These are phyloP conservation scores for Netelia virgata DNA, from an alignment of 2,888 invertebrate species.

Conservation along the genomic window DNA sequence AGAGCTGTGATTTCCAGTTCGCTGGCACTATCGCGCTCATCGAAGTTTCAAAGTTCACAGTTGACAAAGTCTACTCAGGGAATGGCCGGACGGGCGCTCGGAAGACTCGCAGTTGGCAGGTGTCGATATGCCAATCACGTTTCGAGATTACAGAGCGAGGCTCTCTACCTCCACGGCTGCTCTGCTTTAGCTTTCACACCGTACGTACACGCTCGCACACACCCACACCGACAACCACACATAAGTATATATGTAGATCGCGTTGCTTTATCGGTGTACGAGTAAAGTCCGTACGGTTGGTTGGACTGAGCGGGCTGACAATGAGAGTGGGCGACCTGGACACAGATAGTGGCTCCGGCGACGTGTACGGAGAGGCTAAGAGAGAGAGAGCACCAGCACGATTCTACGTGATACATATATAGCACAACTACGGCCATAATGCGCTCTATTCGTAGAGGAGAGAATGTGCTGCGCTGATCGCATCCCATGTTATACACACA, in stretches of 20 bases:
- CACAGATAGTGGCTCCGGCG: conserved; percentile 63
- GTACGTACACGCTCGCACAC: neutral
- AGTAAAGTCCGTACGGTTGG: conserved; percentile 61
- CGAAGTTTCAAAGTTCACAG: conserved; percentile 70
- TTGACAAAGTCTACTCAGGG: conserved; percentile 74
- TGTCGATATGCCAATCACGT: conserved; percentile 80
- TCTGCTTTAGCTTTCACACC: conserved; percentile 47
- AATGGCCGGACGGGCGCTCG: conserved; percentile 49
- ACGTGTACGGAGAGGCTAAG: conserved; percentile 52
- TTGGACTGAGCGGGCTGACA: conserved; percentile 55
- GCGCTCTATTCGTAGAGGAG: conserved; percentile 67
- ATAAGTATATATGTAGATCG: conserved; percentile 51
- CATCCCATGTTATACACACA: conserved; percentile 11
- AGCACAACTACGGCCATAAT: conserved; percentile 63
- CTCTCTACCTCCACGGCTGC: conserved; percentile 32
- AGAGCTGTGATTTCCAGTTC: conserved; percentile 58
- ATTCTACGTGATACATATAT: conserved; percentile 28
- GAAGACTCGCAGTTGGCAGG: conserved; percentile 72
- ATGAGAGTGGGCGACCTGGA: conserved; percentile 62
- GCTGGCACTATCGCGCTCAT: conserved; percentile 59
- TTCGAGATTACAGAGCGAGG: conserved; percentile 72
- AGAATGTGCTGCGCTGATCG: conserved; percentile 55
- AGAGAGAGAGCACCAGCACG: conserved; percentile 41
- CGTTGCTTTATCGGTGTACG: conserved; percentile 66
- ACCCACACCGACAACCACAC: neutral